A percentile compares a stretch with the other conserved stretches of the same genome.
Evolutionary conservation across 2,113 vertebrate genomes (phyloP).

Genomic region (Zapus hudsonius): DNA sequence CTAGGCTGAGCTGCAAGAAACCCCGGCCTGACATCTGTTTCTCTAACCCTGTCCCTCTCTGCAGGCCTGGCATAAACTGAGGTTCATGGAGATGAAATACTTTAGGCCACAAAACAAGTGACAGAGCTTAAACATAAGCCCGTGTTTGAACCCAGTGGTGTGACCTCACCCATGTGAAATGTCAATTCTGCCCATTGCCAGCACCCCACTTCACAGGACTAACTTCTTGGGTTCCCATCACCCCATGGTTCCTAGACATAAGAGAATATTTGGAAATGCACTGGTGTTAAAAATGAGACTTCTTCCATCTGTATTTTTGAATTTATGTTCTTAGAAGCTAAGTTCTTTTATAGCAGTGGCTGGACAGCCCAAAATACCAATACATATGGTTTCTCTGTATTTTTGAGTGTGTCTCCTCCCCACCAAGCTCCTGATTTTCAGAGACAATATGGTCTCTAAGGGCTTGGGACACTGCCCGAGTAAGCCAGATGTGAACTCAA

Average conservation of each 20-base stretch:
- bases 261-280: background rate
- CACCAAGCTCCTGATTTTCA: background rate
- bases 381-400: constrained; percentile 46
- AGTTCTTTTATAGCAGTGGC: constrained; percentile 60
- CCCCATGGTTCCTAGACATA: constrained; percentile 31
- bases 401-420: background rate
- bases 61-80: background rate
- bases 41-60: background rate
- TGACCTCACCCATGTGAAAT: background rate
- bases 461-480: background rate
- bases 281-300: constrained; percentile 51
- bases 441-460: background rate
- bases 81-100: background rate
- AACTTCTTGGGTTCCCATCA: background rate
- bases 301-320: constrained; percentile 48
- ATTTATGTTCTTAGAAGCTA: constrained; percentile 68
- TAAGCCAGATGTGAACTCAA: background rate
- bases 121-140: background rate
- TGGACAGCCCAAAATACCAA: constrained; percentile 31
- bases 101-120: background rate
- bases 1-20: background rate
- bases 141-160: background rate
- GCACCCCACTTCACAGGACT: background rate
- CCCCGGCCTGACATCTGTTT: background rate
- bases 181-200: background rate